A percentile compares a stretch with the other conserved stretches of the same genome.
Conservation (phyloP, 2,888 invertebrate species). For the Sicus ferrugineus region DNA sequence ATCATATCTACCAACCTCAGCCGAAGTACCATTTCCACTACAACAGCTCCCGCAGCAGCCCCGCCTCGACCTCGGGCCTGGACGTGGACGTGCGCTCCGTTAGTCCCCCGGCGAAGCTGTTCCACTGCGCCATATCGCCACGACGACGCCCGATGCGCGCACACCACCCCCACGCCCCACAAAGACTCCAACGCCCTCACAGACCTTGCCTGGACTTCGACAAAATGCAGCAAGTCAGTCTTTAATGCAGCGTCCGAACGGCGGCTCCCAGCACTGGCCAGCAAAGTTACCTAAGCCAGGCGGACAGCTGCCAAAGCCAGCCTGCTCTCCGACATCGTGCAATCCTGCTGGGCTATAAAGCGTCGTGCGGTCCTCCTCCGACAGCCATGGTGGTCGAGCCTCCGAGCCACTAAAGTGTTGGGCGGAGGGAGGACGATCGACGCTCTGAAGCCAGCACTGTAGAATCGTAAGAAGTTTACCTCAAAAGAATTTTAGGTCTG, state of each 20-base stretch:
- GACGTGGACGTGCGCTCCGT: conserved; percentile 64
- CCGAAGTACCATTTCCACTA: conserved; percentile 62
- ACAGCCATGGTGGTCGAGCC: neutral
- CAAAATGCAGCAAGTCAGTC: conserved; percentile 92
- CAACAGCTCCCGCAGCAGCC: conserved; percentile 62
- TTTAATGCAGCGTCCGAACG: conserved; percentile 57
- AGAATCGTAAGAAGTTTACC: conserved; percentile 28
- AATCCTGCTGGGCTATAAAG: neutral
- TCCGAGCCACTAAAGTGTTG: neutral
- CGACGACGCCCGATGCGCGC: conserved; percentile 71
- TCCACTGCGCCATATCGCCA: conserved; percentile 70
- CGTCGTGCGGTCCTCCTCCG: neutral
- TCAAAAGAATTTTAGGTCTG: conserved; percentile 32
- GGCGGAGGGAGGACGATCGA: neutral
- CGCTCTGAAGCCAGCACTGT: conserved; percentile 15
- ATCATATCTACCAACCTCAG: conserved; percentile 63
- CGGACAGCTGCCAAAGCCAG: conserved; percentile 16
- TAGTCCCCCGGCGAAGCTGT: conserved; percentile 66
- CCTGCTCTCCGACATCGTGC: neutral
- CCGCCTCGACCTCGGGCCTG: conserved; percentile 62
- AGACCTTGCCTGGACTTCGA: conserved; percentile 94
- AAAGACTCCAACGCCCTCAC: conserved; percentile 71
- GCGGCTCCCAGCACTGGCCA: conserved; percentile 40
- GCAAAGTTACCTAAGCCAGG: conserved; percentile 41
- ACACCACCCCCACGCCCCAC: conserved; percentile 58